Evolutionary conservation across 2,113 vertebrate species (phyloP), one percentile per base, ranked within the genome.

Genomic region (Mormyrus lacerda): DNA sequence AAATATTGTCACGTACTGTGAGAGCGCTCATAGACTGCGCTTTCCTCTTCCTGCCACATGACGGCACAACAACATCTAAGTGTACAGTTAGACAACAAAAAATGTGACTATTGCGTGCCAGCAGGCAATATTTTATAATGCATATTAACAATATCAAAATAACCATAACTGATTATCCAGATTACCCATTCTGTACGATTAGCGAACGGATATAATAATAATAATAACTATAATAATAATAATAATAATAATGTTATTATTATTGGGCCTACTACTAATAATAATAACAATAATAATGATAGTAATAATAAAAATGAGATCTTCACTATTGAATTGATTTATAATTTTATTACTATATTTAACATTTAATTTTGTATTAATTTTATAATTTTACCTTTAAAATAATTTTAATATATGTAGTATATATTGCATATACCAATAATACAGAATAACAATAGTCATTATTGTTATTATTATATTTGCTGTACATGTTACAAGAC

Each of bases 11-110:
- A 31, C 48, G 84, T 65, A 73, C 88, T 85, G 9, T 76, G 31
- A 44, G 92, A 91, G 91, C 87, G 89, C 87, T 3, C 19, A 7
- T 35, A 89, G 58, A 50, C 89, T 95, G 94, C 93, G 94, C 87
- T 95, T 42, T 13, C 93, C 83, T 90, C 85, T 55, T 92, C 27
- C 91, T 89, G 61, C 95, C 95, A 94, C 95, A 92, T 92, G 94
- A 95, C 93, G 95, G 95, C 94, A 95, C 93, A 91, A 91, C 90
- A 91, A 93, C 94, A 92, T 94, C 93, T 94, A 53, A 53, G 82
- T 44, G 82, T 47, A 47, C 44, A 84, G 82, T 84, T 44, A 84
- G 3, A 69, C 61, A 65, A 84, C 42, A 76, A 7, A 84, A 24
- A 19, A 45, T 47, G 11, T 42, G 5, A 47, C 21, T 84, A 27